Conservation (phyloP, 2,797 vertebrate species). For the Glossophaga mutica region DNA sequence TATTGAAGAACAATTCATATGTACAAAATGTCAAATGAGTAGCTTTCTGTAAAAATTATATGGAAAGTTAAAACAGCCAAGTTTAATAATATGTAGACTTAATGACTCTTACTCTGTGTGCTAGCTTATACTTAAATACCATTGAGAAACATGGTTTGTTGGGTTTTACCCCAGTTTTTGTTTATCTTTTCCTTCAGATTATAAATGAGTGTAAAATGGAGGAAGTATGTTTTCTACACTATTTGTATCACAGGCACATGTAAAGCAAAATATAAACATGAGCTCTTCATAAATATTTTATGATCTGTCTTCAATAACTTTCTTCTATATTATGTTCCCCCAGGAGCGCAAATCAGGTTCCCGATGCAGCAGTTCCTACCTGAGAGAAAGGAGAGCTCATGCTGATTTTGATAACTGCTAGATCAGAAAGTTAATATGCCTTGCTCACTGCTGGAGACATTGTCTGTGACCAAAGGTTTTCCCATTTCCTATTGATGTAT, state of each 20-base stretch:
- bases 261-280: constrained; percentile 34
- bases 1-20: neutral
- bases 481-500: constrained; percentile 29
- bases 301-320: constrained; percentile 20
- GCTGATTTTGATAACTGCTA: constrained; percentile 65
- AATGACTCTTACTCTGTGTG: neutral
- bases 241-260: neutral
- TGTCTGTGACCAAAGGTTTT: constrained; percentile 65
- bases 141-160: neutral
- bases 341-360: neutral
- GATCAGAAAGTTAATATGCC: constrained; percentile 56
- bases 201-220: neutral
- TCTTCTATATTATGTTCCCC: constrained; percentile 38
- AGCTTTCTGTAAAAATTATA: neutral
- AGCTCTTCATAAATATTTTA: constrained; percentile 65
- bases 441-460: constrained; percentile 55
- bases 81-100: neutral
- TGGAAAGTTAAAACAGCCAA: neutral
- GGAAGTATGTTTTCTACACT: neutral
- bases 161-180: neutral
- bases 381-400: constrained; percentile 42
- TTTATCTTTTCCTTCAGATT: neutral
- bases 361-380: constrained; percentile 37
- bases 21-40: neutral
- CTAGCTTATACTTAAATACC: neutral